Evolutionary conservation across 2,113 vertebrate species (phyloP).

Genomic region (Rhadina sibilatrix): DNA sequence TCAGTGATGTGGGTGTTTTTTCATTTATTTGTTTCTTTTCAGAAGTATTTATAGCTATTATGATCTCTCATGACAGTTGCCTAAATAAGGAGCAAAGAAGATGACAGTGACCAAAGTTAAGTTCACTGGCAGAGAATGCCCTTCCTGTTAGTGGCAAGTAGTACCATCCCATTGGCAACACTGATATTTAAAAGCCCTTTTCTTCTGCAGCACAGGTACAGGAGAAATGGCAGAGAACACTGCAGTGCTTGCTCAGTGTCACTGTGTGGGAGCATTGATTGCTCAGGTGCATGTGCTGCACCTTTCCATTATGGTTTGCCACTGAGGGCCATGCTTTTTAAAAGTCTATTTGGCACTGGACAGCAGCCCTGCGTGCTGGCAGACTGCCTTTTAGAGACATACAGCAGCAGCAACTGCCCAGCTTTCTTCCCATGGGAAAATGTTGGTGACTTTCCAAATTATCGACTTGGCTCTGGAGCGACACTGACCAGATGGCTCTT

Average conservation of each 20-base stretch:
- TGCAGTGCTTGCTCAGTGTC: background rate
- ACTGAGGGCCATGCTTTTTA: background rate
- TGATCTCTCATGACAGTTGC: background rate
- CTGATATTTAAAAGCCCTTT: background rate
- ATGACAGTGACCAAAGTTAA: background rate
- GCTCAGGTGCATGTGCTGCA: background rate
- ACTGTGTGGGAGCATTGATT: background rate
- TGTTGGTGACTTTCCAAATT: constrained; percentile 22
- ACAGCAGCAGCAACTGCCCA: constrained; percentile 29
- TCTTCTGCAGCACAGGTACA: background rate
- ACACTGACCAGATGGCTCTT: constrained; percentile 25
- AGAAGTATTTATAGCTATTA: background rate
- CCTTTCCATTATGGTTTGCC: constrained; percentile 6
- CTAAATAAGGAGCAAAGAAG: background rate
- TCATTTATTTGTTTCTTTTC: background rate
- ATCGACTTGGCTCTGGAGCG: background rate
- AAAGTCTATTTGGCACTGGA: background rate
- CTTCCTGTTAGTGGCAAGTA: background rate
- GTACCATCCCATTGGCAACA: background rate
- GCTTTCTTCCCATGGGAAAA: constrained; percentile 23
- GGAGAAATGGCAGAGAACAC: background rate
- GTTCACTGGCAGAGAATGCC: background rate
- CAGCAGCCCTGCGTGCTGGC: background rate
- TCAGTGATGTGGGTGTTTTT: background rate
- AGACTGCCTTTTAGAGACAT: constrained; percentile 15